These are phyloP conservation scores for Scaptomyza flava DNA, from an alignment of 2,888 invertebrate species.

Conservation along the genomic window DNA sequence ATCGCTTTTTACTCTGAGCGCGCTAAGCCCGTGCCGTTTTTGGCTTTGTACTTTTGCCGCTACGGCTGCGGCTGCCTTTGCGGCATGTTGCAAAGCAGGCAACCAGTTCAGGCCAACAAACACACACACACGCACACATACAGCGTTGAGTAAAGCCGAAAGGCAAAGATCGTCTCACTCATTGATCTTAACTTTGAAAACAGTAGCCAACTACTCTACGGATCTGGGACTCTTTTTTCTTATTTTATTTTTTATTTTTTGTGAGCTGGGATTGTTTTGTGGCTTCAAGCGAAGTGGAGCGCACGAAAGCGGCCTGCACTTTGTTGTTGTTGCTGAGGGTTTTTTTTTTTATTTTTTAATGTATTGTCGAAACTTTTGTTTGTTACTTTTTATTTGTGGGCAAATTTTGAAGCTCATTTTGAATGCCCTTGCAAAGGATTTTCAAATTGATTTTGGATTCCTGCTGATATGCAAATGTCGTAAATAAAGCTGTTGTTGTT, in stretches of 20 bases:
- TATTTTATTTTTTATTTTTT: slow-evolving; percentile 4
- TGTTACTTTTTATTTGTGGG: slow-evolving; percentile 44
- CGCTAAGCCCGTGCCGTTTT: slow-evolving; percentile 84
- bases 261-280: slow-evolving; percentile 19
- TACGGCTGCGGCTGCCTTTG: slow-evolving; percentile 72
- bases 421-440: slow-evolving; percentile 78
- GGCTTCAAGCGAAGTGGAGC: slow-evolving; percentile 71
- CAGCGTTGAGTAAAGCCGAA: slow-evolving; percentile 35
- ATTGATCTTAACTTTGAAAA: slow-evolving; percentile 82
- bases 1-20: slow-evolving; percentile 82
- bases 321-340: slow-evolving; percentile 73
- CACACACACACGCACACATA: background rate
- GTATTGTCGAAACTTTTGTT: slow-evolving; percentile 50
- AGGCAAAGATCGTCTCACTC: slow-evolving; percentile 69
- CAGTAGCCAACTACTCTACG: slow-evolving; percentile 74
- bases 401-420: slow-evolving; percentile 74
- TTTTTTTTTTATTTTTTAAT: slow-evolving; percentile 49
- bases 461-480: slow-evolving; percentile 73
- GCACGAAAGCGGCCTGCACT: slow-evolving; percentile 75
- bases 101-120: slow-evolving; percentile 43
- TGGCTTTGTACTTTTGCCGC: slow-evolving; percentile 76
- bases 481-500: slow-evolving; percentile 66
- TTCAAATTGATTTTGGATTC: slow-evolving; percentile 76
- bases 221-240: slow-evolving; percentile 50
- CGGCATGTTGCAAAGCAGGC: slow-evolving; percentile 82